Base-by-base conservation (phyloP, 2,113 vertebrate genomes). In the Charina bottae region DNA sequence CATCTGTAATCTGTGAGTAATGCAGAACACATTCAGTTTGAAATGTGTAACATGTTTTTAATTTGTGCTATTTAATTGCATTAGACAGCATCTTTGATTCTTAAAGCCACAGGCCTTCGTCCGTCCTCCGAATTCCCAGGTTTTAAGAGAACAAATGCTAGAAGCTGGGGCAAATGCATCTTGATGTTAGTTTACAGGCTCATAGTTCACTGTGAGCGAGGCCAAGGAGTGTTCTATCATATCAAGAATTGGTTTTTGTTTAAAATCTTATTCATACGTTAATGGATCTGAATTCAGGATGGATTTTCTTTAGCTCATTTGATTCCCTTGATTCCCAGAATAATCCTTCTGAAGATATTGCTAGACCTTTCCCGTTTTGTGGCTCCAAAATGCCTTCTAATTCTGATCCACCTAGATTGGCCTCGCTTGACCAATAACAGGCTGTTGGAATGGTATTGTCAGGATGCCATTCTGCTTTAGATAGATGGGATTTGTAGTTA, bases 41-140 rank as follows among this genome's bases (percentile, higher is more conserved):
- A 91, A 91, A 62, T 42, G 33, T 91, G 59, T 68, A 91, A 86
- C 83, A 68, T 91, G 90, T 62, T 86, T 64, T 91, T 91, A 86
- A 91, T 91, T 37, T 86, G 46, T 64, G 46, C 21, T 86, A 24
- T 42, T 42, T 91, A 91, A 86, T 91, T 91, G 68, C n/a, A 85
- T 10, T 86, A 49, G 83, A 42, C 64, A 85, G 4, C 33, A 59
- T 87, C 21, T 23, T 87, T 59, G 37, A 58, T 60, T 58, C 15
- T n/a, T 49, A 24, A 84, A 90, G 72, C 55, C 55, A 84, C 54
- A 42, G 23, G 15, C 72, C 15, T 83, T 84, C 6, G 3, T 59
- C 23, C 33, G 28, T 6, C 13, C 37, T n/a, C 37, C 8, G 59
- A 42, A 59, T 46, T 83, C 23, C 72, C 54, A 46, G 53, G 13